Evolutionary conservation across 2,888 invertebrate genomes (phyloP).

Genomic region (Latrodectus hesperus): DNA sequence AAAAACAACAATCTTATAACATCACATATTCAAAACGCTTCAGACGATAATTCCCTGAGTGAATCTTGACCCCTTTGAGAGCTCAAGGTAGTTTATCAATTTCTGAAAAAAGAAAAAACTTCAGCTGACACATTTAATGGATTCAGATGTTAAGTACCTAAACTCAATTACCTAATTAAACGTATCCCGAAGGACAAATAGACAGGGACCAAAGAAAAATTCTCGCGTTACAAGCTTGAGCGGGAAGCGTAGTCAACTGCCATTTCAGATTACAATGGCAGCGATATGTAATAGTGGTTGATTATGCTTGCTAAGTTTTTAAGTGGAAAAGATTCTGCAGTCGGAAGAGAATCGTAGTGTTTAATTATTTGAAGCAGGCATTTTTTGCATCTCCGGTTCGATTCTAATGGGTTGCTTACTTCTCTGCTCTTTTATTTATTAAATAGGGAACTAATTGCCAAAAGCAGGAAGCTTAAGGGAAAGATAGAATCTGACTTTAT

Average conservation of each 20-base stretch:
- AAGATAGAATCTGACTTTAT: no score
- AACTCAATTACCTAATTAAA: slow-evolving; percentile 41
- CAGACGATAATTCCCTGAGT: no score
- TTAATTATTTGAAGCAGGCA: slow-evolving; percentile 33
- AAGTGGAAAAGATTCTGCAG: background rate
- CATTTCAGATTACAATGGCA: slow-evolving; percentile 27
- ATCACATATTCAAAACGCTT: no score
- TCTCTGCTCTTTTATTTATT: background rate
- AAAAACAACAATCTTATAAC: no score
- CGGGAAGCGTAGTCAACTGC: slow-evolving; percentile 5
- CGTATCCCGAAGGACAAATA: slow-evolving; percentile 25
- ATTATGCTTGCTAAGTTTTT: background rate
- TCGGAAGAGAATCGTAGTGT: slow-evolving; percentile 25
- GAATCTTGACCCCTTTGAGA: background rate
- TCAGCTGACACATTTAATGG: background rate
- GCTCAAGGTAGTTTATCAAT: background rate
- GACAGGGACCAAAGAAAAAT: slow-evolving; percentile 6
- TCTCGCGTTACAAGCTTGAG: background rate
- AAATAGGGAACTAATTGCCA: no score
- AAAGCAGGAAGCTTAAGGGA: no score
- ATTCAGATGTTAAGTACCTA: slow-evolving; percentile 23
- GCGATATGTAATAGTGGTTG: slow-evolving; percentile 9
- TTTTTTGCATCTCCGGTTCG: slow-evolving; percentile 10
- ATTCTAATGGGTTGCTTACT: slow-evolving; percentile 21
- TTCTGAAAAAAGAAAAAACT: background rate